These are phyloP conservation scores for Dendrolimus kikuchii DNA, from an alignment of 1,140 invertebrate species.

Conservation along the genomic window DNA sequence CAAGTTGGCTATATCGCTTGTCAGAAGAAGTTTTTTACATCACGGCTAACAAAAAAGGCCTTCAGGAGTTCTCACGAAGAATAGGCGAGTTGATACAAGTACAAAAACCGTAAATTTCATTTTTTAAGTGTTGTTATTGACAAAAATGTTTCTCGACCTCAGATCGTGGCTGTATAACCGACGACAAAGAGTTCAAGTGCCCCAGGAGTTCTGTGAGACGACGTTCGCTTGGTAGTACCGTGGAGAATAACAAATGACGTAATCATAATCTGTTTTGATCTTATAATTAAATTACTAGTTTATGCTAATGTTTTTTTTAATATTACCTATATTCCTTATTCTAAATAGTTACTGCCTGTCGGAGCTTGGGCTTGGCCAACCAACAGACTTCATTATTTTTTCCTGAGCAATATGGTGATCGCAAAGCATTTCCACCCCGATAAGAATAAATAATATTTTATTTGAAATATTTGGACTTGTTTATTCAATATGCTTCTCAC, in stretches of 20 bases:
- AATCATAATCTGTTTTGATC: neutral
- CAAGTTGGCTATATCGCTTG: conserved; percentile 32
- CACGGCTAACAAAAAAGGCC: conserved; percentile 41
- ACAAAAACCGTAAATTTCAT: conserved; percentile 13
- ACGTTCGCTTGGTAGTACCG: conserved; percentile 14
- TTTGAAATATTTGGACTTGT: too few species aligned
- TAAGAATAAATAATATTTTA: too few species aligned
- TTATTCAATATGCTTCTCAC: too few species aligned
- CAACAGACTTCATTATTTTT: too few species aligned
- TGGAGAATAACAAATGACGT: neutral
- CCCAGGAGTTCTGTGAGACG: conserved; percentile 32
- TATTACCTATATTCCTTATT: too few species aligned
- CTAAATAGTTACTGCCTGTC: too few species aligned
- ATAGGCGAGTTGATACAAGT: conserved; percentile 37
- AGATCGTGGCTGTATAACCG: conserved; percentile 26
- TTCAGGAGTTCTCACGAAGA: conserved; percentile 36
- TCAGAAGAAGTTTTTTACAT: conserved; percentile 35
- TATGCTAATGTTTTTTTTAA: too few species aligned
- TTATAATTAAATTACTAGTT: neutral
- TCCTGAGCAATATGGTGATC: too few species aligned
- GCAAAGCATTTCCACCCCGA: too few species aligned
- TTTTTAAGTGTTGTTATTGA: conserved; percentile 13
- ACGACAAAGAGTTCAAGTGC: conserved; percentile 28
- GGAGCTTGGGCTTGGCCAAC: too few species aligned
- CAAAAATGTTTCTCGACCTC: conserved; percentile 23